Conservation (phyloP, 2,888 invertebrate genomes). For the Tetanocera ferruginea region DNA sequence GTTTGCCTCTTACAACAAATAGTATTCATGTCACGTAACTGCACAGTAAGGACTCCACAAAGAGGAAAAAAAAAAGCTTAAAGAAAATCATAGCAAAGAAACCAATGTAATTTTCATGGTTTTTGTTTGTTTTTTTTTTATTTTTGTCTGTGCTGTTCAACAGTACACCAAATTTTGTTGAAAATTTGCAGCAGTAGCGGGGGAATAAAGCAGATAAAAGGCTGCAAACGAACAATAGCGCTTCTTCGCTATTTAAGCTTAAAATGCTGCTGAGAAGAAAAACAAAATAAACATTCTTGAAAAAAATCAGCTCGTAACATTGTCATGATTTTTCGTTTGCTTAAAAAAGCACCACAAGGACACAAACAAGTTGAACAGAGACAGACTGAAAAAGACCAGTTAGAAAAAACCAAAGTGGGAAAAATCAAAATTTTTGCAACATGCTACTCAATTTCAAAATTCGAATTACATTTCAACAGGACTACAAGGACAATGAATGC, state of each 20-base stretch:
- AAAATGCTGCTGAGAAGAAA: neutral
- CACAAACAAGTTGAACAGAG: neutral
- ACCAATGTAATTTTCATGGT: slow-evolving; percentile 8
- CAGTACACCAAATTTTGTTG: neutral
- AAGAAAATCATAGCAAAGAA: neutral
- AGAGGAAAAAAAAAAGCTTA: neutral
- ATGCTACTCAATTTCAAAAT: slow-evolving; percentile 29
- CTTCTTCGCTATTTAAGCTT: slow-evolving; percentile 12
- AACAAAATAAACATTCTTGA: slow-evolving; percentile 2
- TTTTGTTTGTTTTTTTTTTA: neutral
- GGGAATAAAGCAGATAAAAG: neutral
- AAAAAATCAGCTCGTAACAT: neutral
- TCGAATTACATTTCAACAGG: slow-evolving; percentile 17
- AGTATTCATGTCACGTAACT: slow-evolving; percentile 31
- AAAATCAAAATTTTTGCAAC: slow-evolving; percentile 30
- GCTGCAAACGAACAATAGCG: too few species aligned
- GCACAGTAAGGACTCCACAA: slow-evolving; percentile 11
- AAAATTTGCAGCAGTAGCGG: neutral
- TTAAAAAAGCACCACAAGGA: neutral
- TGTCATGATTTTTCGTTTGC: neutral
- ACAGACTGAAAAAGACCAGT: neutral
- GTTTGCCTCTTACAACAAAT: too few species aligned
- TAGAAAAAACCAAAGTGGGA: neutral
- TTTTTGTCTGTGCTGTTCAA: neutral
- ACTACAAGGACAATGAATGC: neutral